Conservation (phyloP, 2,888 invertebrate species). For the Drosophila rellima region DNA sequence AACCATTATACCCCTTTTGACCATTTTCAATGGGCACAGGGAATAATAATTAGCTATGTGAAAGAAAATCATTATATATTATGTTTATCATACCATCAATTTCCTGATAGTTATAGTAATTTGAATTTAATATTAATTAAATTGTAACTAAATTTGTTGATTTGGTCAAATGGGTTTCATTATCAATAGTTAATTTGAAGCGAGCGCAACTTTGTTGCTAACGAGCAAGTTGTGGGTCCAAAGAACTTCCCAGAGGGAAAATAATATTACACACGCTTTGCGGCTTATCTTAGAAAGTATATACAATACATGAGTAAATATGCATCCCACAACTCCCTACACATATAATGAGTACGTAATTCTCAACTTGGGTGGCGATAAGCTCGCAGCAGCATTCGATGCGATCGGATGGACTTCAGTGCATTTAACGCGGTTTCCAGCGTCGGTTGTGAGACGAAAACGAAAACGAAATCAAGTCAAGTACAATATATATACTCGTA, state of each 20-base stretch:
- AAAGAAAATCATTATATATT: too few relatives aligned
- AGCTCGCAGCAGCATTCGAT: conserved; percentile 33
- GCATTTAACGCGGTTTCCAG: conserved; percentile 36
- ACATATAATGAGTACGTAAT: not conserved
- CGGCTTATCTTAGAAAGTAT: conserved; percentile 36
- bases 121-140: not conserved
- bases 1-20: too few relatives aligned
- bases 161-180: not conserved
- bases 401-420: conserved; percentile 37
- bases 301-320: not conserved
- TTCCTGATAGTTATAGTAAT: not conserved
- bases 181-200: not conserved
- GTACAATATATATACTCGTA: conserved; percentile 1
- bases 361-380: conserved; percentile 28
- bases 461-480: not conserved
- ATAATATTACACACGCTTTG: conserved; percentile 52
- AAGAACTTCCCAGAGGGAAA: conserved; percentile 36
- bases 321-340: conserved; percentile 3
- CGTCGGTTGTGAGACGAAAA: conserved; percentile 37
- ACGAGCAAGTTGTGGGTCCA: conserved; percentile 11
- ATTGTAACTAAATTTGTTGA: not conserved
- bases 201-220: conserved; percentile 46
- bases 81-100: not conserved
- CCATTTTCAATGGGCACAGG: too few relatives aligned
- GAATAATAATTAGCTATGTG: too few relatives aligned